Evolutionary conservation across 1,140 invertebrate species (phyloP).

Genomic region (Zaprionus capensis): DNA sequence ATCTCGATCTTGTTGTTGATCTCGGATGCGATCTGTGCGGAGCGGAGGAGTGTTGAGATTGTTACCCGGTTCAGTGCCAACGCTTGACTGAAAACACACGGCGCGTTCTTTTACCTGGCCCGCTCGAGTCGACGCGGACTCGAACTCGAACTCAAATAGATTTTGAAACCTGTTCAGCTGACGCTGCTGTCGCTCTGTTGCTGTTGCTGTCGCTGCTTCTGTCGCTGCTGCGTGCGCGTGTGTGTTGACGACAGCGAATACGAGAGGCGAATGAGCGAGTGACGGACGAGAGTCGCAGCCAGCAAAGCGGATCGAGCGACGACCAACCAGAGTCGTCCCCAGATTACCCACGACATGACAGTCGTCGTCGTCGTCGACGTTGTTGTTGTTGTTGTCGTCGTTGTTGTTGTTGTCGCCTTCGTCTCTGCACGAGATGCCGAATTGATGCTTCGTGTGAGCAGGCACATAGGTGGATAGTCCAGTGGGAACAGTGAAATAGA

Average conservation of each 20-base stretch:
- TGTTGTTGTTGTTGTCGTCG: conserved; percentile 23
- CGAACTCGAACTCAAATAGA: conserved; percentile 52
- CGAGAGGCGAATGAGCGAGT: conserved; percentile 53
- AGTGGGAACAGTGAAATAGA: conserved; percentile 9
- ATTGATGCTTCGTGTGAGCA: conserved; percentile 34
- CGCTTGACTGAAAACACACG: conserved; percentile 82
- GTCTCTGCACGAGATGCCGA: conserved; percentile 45
- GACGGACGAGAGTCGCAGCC: conserved; percentile 48
- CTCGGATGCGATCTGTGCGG: conserved; percentile 15
- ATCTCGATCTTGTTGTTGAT: conserved; percentile 13
- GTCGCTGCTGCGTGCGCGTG: conserved; percentile 47
- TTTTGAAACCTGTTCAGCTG: conserved; percentile 50
- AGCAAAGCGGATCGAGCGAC: conserved; percentile 44
- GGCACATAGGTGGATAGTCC: conserved; percentile 19
- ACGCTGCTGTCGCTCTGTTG: conserved; percentile 21
- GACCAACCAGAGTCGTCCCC: conserved; percentile 49
- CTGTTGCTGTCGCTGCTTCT: neutral
- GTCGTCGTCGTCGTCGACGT: conserved; percentile 23
- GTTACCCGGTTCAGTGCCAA: conserved; percentile 83
- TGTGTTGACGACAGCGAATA: conserved; percentile 63
- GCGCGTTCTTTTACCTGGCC: conserved; percentile 73
- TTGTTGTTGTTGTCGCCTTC: conserved; percentile 26
- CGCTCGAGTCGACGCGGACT: conserved; percentile 44
- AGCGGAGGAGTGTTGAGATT: conserved; percentile 79
- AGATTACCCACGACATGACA: conserved; percentile 48